Conservation (phyloP, 2,888 invertebrate species). For the Liopterus haemorrhoidalis region DNA sequence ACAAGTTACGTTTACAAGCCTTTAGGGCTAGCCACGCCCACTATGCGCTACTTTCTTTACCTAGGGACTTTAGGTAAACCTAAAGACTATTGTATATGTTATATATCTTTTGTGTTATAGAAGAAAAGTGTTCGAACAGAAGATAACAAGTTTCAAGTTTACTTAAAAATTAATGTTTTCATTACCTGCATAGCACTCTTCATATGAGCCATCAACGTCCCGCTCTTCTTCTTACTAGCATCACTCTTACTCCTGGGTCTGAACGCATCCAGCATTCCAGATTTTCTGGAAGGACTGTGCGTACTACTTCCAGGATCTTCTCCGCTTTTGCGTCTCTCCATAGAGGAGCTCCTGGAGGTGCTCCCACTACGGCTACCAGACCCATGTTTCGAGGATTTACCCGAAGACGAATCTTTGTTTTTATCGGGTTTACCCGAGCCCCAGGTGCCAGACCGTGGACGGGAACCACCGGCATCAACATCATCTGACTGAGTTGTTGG, state of each 20-base stretch:
- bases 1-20: too few relatives aligned
- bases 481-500: slow-evolving; percentile 52
- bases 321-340: slow-evolving; percentile 42
- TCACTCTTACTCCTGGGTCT: slow-evolving; percentile 71
- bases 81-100: too few relatives aligned
- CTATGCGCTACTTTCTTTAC: too few relatives aligned
- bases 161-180: too few relatives aligned
- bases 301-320: slow-evolving; percentile 33
- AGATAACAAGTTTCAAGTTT: too few relatives aligned
- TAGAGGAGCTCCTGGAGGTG: slow-evolving; percentile 43
- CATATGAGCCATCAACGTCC: slow-evolving; percentile 77
- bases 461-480: slow-evolving; percentile 43
- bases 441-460: slow-evolving; percentile 62
- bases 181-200: slow-evolving; percentile 75
- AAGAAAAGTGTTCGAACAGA: too few relatives aligned
- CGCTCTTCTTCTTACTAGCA: slow-evolving; percentile 56
- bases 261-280: slow-evolving; percentile 75
- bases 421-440: slow-evolving; percentile 44
- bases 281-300: slow-evolving; percentile 51
- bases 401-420: slow-evolving; percentile 6
- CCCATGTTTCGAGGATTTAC: slow-evolving; percentile 32
- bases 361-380: slow-evolving; percentile 46
- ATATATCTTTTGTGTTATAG: too few relatives aligned
- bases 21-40: too few relatives aligned
- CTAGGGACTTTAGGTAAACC: too few relatives aligned